Conservation (phyloP, 2,797 vertebrate genomes). For the Delichon dasypus region DNA sequence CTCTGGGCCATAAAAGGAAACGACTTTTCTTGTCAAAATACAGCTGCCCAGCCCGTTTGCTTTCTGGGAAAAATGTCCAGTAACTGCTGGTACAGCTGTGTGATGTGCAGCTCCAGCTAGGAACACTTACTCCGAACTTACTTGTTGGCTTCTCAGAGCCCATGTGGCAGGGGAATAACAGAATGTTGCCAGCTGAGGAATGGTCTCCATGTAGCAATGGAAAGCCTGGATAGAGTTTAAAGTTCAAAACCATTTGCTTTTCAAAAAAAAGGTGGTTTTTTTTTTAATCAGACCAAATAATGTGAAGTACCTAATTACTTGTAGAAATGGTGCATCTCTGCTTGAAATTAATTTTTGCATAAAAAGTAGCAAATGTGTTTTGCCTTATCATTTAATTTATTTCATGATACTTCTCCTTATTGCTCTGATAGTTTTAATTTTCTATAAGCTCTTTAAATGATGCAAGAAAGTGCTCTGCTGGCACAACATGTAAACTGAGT, state of each 20-base stretch:
- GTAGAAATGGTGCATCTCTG: neutral
- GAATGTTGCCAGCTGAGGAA: neutral
- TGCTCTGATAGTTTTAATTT: neutral
- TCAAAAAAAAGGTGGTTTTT: neutral
- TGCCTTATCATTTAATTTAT: neutral
- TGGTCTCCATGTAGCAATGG: neutral
- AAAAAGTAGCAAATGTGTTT: neutral
- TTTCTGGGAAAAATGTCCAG: conserved; percentile 25
- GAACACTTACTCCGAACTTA: conserved; percentile 18
- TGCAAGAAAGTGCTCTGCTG: conserved; percentile 22
- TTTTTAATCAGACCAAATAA: neutral
- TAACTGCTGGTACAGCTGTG: neutral
- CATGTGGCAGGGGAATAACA: neutral
- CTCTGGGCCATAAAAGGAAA: conserved; percentile 22
- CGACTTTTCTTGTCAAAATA: conserved; percentile 35
- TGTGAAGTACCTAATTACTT: neutral
- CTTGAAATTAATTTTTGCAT: neutral
- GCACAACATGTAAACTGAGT: conserved; percentile 2
- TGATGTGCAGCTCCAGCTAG: neutral
- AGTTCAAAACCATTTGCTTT: neutral
- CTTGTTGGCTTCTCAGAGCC: neutral
- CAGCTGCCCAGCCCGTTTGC: neutral
- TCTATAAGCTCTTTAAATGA: conserved; percentile 28
- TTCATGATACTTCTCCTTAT: neutral
- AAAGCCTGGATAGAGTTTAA: neutral